These are phyloP conservation scores for Willisornis vidua DNA, from an alignment of 2,113 vertebrate genomes.

Conservation along the genomic window DNA sequence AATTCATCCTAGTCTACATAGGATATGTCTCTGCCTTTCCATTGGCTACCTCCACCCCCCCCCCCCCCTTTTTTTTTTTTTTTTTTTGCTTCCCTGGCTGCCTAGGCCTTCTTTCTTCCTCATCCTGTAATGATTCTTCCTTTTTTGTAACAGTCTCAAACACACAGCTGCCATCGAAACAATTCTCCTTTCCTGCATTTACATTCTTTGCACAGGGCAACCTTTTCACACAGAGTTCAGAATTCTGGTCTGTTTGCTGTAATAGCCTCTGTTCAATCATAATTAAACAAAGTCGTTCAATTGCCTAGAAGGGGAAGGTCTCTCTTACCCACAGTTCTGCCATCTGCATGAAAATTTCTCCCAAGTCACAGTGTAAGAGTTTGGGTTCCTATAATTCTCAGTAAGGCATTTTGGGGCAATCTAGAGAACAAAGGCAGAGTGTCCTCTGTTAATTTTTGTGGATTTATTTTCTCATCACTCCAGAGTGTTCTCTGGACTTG, in stretches of 20 bases:
- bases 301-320: background rate
- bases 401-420: rapidly evolving
- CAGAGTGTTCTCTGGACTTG: background rate
- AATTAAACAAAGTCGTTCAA: background rate
- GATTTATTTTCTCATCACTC: background rate
- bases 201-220: background rate
- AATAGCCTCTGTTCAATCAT: background rate
- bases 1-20: background rate
- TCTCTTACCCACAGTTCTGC: background rate
- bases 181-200: slow-evolving; percentile 28
- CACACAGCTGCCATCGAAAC: slow-evolving; percentile 29
- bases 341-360: background rate
- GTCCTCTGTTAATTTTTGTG: background rate
- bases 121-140: slow-evolving; percentile 48
- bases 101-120: slow-evolving; percentile 49
- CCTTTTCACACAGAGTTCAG: background rate
- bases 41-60: background rate
- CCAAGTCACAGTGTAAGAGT: background rate
- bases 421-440: background rate
- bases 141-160: slow-evolving; percentile 49
- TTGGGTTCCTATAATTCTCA: background rate
- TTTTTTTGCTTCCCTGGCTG: background rate
- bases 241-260: background rate
- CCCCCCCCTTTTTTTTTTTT: background rate
- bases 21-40: background rate